Percentiles rank a stretch among this genome's conserved stretches.
Evolutionary conservation across 2,113 vertebrate species (phyloP).

Genomic region (Pluvianellus socialis): DNA sequence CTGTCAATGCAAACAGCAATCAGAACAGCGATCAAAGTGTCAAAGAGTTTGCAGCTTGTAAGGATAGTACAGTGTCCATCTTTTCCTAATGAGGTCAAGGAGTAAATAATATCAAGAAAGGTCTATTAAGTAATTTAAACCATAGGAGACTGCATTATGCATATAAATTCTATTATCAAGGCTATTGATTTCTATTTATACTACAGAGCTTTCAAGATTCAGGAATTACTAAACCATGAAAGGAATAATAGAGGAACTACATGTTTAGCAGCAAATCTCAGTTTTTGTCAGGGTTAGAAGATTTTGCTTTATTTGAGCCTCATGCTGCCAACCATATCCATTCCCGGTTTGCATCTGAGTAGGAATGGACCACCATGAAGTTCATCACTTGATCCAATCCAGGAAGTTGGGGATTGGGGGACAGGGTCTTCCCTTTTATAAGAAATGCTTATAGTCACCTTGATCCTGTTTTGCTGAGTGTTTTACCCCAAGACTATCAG

Average conservation of each 20-base stretch:
- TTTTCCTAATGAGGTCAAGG: neutral
- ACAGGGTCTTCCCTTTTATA: neutral
- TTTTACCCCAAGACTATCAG: neutral
- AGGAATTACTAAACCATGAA: neutral
- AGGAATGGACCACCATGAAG: neutral
- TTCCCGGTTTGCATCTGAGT: neutral
- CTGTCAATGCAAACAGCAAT: neutral
- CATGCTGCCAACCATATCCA: neutral
- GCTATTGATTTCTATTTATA: neutral
- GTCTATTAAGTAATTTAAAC: neutral
- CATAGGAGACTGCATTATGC: neutral
- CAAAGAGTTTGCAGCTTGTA: neutral
- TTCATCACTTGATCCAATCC: neutral
- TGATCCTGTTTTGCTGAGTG: neutral
- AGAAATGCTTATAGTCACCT: neutral
- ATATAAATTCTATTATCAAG: neutral
- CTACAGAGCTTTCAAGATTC: neutral
- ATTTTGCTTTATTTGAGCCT: neutral
- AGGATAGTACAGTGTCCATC: neutral
- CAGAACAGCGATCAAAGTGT: neutral
- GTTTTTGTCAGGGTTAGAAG: neutral
- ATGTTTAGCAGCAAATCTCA: neutral
- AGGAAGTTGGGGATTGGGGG: rapidly evolving
- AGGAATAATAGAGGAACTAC: neutral
- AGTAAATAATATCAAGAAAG: neutral